A percentile compares a stretch with the other conserved stretches of the same genome.
Conservation (phyloP, 1,140 invertebrate genomes). For the Drosophila kurseongensis region DNA sequence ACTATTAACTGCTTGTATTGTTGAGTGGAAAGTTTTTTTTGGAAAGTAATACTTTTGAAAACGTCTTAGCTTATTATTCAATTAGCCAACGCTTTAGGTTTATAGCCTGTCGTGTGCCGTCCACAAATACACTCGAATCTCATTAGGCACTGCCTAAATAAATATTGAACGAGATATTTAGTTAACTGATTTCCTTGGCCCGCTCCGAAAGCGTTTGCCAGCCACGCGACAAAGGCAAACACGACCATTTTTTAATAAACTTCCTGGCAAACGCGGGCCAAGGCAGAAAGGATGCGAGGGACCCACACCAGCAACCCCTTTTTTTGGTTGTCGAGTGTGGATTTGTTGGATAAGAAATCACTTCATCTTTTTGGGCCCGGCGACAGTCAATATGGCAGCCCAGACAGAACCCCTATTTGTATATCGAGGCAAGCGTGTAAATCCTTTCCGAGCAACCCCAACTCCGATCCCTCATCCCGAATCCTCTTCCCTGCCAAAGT, state of each 20-base stretch:
- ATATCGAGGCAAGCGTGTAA: conserved; percentile 81
- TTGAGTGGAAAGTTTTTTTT: neutral
- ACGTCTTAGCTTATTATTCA: conserved; percentile 27
- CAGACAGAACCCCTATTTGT: conserved; percentile 74
- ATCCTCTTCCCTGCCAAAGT: conserved; percentile 2
- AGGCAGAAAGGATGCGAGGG: conserved; percentile 13
- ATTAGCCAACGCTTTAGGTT: conserved; percentile 18
- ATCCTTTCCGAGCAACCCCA: conserved; percentile 61
- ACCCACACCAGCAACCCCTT: conserved; percentile 58
- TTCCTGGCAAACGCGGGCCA: conserved; percentile 57
- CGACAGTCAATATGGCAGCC: conserved; percentile 64
- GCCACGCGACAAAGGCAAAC: conserved; percentile 80
- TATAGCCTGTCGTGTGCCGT: neutral
- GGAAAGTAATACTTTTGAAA: neutral
- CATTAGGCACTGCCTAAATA: conserved; percentile 73
- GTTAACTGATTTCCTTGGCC: conserved; percentile 76
- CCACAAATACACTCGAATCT: conserved; percentile 65
- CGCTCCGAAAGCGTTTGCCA: conserved; percentile 42
- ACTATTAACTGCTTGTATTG: too few species aligned
- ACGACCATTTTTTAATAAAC: conserved; percentile 81
- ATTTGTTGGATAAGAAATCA: conserved; percentile 81
- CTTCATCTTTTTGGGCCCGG: conserved; percentile 69
- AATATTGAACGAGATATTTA: conserved; percentile 77
- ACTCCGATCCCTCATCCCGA: conserved; percentile 16
- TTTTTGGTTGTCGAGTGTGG: conserved; percentile 54